A percentile compares a stretch with the other conserved stretches of the same genome.
Conservation (phyloP, 2,797 vertebrate genomes). For the Agapornis canus region DNA sequence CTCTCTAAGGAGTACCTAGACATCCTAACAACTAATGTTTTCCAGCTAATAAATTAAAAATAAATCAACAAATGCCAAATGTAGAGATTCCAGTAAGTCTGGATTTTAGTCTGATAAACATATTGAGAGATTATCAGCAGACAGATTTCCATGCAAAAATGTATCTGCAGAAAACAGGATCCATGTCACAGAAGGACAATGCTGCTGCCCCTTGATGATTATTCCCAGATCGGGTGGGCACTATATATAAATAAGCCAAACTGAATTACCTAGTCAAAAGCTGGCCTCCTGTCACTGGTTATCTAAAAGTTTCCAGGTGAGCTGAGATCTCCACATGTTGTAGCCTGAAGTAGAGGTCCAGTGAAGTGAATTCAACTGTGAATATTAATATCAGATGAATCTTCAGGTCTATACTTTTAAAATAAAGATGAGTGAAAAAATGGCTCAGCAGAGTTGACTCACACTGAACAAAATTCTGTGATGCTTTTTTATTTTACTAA, state of each 20-base stretch:
- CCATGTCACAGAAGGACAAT: conserved; percentile 83
- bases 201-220: conserved; percentile 88
- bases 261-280: background rate
- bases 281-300: background rate
- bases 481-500: background rate
- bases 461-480: background rate
- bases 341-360: background rate
- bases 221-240: conserved; percentile 86
- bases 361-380: background rate
- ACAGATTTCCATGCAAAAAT: conserved; percentile 83
- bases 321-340: background rate
- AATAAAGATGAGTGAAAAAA: background rate
- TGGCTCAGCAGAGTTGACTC: background rate
- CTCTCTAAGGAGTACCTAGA: background rate
- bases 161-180: conserved; percentile 88
- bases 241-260: background rate
- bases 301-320: background rate
- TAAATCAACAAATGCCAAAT: background rate
- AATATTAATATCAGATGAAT: background rate
- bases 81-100: background rate
- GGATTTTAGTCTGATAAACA: background rate
- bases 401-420: background rate
- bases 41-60: background rate
- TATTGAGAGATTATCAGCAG: conserved; percentile 85
- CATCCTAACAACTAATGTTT: background rate